phyloP scores from a whole-genome alignment of 1,140 invertebrate genomes.

The Tribolium madens region DNA sequence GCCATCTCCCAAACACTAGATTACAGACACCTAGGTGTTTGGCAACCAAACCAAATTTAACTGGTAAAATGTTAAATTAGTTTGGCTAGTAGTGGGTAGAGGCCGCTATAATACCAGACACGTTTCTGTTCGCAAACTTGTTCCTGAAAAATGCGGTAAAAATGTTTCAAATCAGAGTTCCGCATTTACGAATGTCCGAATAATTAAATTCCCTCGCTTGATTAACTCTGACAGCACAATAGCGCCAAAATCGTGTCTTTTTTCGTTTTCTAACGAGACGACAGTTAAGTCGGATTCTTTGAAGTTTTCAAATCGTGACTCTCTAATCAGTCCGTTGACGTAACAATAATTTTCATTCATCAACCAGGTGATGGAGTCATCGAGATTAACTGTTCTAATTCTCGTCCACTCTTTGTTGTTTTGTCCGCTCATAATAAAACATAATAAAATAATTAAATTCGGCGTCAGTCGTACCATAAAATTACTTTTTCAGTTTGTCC shows the following conservation, averaged over 20 bases:
- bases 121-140: no score
- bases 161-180: background rate
- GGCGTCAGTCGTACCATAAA: slow-evolving; percentile 34
- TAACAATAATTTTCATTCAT: slow-evolving; percentile 18
- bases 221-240: slow-evolving; percentile 2
- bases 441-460: slow-evolving; percentile 26
- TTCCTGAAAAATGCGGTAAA: no score
- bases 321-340: slow-evolving; percentile 6
- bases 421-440: background rate
- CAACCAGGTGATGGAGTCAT: slow-evolving; percentile 13
- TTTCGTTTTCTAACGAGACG: slow-evolving; percentile 16
- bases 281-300: slow-evolving; percentile 29
- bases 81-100: no score
- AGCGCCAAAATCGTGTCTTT: background rate
- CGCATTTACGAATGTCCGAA: background rate
- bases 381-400: slow-evolving; percentile 33
- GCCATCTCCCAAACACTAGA: background rate
- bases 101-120: no score
- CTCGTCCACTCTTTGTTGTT: slow-evolving; percentile 20
- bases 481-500: slow-evolving; percentile 48
- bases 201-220: slow-evolving; percentile 29
- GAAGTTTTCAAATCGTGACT: slow-evolving; percentile 18
- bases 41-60: no score
- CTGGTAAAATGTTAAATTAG: no score
- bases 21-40: background rate